Percentiles rank a stretch among this genome's conserved stretches.
Evolutionary conservation across 2,113 vertebrate genomes (phyloP).

Genomic region (Caracal caracal): DNA sequence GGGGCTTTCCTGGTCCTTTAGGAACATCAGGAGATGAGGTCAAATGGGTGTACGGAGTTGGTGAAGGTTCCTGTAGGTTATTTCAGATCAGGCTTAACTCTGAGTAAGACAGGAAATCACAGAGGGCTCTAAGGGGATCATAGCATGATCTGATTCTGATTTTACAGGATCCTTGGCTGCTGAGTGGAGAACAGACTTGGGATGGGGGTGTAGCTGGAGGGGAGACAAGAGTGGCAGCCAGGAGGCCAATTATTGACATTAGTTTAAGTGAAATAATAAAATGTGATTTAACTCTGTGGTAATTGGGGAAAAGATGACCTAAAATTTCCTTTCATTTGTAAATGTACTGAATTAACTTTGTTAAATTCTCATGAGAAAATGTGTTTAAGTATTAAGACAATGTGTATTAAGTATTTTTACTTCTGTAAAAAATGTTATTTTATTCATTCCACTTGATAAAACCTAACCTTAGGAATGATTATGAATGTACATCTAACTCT

Average conservation of each 20-base stretch:
- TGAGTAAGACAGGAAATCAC: background rate
- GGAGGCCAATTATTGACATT: background rate
- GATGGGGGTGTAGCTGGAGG: fast-evolving
- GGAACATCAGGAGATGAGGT: background rate
- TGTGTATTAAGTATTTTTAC: too few species aligned
- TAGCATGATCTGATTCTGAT: background rate
- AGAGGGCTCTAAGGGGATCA: background rate
- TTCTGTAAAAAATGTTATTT: background rate
- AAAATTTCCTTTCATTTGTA: slow-evolving; percentile 2
- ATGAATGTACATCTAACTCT: background rate
- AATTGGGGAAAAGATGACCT: background rate
- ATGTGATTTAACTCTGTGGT: background rate
- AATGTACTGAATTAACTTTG: slow-evolving; percentile 25
- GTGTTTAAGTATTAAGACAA: slow-evolving; percentile 13
- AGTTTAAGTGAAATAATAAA: slow-evolving; percentile 3
- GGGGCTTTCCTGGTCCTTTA: too few species aligned
- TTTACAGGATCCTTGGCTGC: background rate
- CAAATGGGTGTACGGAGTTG: background rate
- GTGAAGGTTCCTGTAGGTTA: background rate
- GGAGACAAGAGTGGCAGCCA: background rate
- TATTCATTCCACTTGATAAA: background rate
- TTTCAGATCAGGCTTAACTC: background rate
- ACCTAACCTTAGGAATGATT: background rate
- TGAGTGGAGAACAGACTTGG: background rate
- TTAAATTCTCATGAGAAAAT: slow-evolving; percentile 55